A percentile compares a stretch with the other conserved stretches of the same genome.
phyloP scores from a whole-genome alignment of 2,888 invertebrate species.

The Aphrophora alni region DNA sequence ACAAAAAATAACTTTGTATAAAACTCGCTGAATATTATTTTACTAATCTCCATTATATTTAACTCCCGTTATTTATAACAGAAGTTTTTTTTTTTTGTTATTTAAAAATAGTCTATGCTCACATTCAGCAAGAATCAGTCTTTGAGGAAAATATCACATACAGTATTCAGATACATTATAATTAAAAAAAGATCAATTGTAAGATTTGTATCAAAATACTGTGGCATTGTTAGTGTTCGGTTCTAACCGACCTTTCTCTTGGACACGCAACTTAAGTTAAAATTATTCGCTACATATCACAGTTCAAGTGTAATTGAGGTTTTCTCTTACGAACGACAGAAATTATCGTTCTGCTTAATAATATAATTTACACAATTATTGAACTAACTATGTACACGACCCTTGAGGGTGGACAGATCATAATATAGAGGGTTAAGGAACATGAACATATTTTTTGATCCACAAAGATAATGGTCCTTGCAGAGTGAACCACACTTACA shows the following conservation, averaged over 20 bases:
- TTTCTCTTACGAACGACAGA: slow-evolving; percentile 37
- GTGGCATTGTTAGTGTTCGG: slow-evolving; percentile 53
- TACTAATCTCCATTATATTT: slow-evolving; percentile 27
- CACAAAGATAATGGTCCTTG: slow-evolving; percentile 18
- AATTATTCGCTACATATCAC: slow-evolving; percentile 58
- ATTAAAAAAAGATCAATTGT: slow-evolving; percentile 53
- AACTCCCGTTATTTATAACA: slow-evolving; percentile 21
- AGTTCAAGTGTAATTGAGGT: slow-evolving; percentile 56
- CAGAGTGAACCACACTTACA: slow-evolving; percentile 30
- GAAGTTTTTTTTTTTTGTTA: slow-evolving; percentile 28
- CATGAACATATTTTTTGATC: slow-evolving; percentile 36
- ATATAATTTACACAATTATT: slow-evolving; percentile 50
- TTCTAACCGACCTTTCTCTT: slow-evolving; percentile 53
- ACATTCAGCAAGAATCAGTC: slow-evolving; percentile 57
- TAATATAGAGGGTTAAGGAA: slow-evolving; percentile 50
- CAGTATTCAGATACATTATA: slow-evolving; percentile 39
- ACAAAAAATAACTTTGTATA: slow-evolving; percentile 43
- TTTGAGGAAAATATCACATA: slow-evolving; percentile 63
- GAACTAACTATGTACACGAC: slow-evolving; percentile 51
- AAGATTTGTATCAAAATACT: slow-evolving; percentile 54
- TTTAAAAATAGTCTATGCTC: slow-evolving; percentile 39
- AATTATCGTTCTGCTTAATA: slow-evolving; percentile 36
- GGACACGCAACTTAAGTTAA: slow-evolving; percentile 52
- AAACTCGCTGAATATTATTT: slow-evolving; percentile 35
- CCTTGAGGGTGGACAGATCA: slow-evolving; percentile 52